phyloP scores from a whole-genome alignment of 2,888 invertebrate species.

The Danaus chrysippus region DNA sequence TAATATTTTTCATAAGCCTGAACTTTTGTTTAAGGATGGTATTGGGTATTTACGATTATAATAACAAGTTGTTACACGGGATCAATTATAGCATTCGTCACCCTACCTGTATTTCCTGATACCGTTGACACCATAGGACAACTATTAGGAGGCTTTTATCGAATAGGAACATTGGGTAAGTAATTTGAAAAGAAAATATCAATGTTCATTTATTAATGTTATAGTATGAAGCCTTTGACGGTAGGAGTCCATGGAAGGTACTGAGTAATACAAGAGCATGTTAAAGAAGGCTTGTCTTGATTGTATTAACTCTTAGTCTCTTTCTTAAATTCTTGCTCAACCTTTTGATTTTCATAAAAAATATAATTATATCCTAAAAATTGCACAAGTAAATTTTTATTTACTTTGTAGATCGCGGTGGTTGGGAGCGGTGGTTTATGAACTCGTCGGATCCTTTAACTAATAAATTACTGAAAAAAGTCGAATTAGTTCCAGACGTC shows the following conservation, averaged over 20 bases:
- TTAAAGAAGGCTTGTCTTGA: too few relatives aligned
- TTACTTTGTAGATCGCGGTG: slow-evolving; percentile 80
- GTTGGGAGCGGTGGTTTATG: slow-evolving; percentile 86
- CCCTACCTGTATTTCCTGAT: slow-evolving; percentile 86
- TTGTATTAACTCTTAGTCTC: too few relatives aligned
- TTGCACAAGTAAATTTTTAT: too few relatives aligned
- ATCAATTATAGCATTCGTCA: slow-evolving; percentile 91
- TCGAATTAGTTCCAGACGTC: slow-evolving; percentile 83
- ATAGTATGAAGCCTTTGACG: too few relatives aligned
- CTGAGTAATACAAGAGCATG: too few relatives aligned
- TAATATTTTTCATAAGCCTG: too few relatives aligned
- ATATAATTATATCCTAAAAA: too few relatives aligned
- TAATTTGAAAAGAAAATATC: background rate
- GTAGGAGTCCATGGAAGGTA: too few relatives aligned
- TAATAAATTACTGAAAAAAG: slow-evolving; percentile 80
- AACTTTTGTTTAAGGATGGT: slow-evolving; percentile 77
- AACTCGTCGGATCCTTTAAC: slow-evolving; percentile 83
- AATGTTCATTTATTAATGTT: background rate
- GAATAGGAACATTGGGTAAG: slow-evolving; percentile 85
- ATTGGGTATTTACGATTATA: slow-evolving; percentile 92
- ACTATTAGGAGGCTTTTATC: slow-evolving; percentile 82
- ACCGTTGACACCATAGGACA: slow-evolving; percentile 85
- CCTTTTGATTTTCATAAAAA: too few relatives aligned
- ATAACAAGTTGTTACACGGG: slow-evolving; percentile 91
- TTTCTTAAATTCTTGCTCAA: too few relatives aligned